Evolutionary conservation across 53 echinoderm and acorn worm species (phyloP), one percentile per base, ranked within the genome.

Genomic region (Mesocentrotus franciscanus): DNA sequence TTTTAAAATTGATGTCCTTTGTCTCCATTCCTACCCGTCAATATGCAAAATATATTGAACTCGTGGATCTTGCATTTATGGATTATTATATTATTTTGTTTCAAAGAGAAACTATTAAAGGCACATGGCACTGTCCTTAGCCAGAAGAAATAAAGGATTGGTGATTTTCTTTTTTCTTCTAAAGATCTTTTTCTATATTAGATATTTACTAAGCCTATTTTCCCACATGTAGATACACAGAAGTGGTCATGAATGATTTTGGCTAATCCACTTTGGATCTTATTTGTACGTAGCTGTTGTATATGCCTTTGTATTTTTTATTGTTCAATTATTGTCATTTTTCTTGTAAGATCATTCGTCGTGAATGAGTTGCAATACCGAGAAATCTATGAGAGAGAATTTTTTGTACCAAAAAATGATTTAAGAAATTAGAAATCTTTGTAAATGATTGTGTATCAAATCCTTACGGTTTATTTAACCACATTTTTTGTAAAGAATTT

Each of bases 381-480:
- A 91, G 91, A 91, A 91, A 91, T 91, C 66, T 91, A 91, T 66
- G 35, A 91, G 62, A 64, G 66, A 90, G 66, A 91, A 90, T 27
- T 64, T 85, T 91, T 91, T 91, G 91, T 91, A 91, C 91, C 91
- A 91, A 91, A 90, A 91, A 91, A 91, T 91, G 90, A 90, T 90
- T 64, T 61, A 66, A 91, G 66, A 91, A 91, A 91, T 91, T 91
- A 91, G 61, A 27, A 89, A 91, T 91, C 34, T 66, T 87, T 91
- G 91, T 91, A 91, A 91, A 91, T 91, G 66, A 17, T 62, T 61
- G 64, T 64, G 91, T 91, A 91, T 91, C 90, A 90, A 90, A 90
- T 90, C 90, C 91, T 91, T 91, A 91, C 22, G 20, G 91, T 91
- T 91, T 92, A 92, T 92, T 92, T 92, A 92, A 92, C 92, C 92